phyloP scores from a whole-genome alignment of 2,888 invertebrate species.

The Synergus itoensis region DNA sequence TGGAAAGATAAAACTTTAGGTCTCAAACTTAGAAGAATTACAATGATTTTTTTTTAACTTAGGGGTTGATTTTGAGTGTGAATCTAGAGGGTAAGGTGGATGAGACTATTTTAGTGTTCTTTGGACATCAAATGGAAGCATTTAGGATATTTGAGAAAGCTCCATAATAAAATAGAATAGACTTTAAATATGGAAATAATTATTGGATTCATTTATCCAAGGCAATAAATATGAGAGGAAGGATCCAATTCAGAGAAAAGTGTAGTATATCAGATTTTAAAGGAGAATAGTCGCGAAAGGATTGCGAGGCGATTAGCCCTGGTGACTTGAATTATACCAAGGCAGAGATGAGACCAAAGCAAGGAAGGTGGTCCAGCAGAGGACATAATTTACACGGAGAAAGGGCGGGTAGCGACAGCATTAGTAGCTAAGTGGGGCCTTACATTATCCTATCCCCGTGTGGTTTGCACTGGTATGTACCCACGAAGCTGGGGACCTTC shows the following conservation, averaged over 20 bases:
- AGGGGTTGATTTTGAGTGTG: no score
- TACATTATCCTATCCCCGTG: constrained; percentile 72
- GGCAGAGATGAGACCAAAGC: neutral
- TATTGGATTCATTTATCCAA: neutral
- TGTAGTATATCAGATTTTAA: constrained; percentile 32
- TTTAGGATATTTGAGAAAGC: no score
- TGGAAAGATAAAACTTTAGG: no score
- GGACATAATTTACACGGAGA: constrained; percentile 72
- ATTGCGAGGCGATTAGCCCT: constrained; percentile 35
- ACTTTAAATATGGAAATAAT: neutral
- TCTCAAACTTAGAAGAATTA: no score
- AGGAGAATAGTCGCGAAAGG: constrained; percentile 25
- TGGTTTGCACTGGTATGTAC: constrained; percentile 65
- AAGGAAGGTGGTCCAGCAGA: constrained; percentile 57
- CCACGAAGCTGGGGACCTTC: constrained; percentile 47
- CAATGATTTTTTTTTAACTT: no score
- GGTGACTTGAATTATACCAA: neutral
- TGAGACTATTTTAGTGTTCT: no score
- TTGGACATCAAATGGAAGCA: no score
- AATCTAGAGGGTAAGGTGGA: no score
- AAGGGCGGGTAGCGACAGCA: constrained; percentile 74
- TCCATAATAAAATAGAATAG: no score
- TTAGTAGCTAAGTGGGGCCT: constrained; percentile 76
- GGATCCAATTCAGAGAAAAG: constrained; percentile 4
- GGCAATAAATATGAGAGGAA: neutral